A percentile compares a stretch with the other conserved stretches of the same genome.
Conservation (phyloP, 1,140 invertebrate genomes). For the Dreissena rostriformis region DNA sequence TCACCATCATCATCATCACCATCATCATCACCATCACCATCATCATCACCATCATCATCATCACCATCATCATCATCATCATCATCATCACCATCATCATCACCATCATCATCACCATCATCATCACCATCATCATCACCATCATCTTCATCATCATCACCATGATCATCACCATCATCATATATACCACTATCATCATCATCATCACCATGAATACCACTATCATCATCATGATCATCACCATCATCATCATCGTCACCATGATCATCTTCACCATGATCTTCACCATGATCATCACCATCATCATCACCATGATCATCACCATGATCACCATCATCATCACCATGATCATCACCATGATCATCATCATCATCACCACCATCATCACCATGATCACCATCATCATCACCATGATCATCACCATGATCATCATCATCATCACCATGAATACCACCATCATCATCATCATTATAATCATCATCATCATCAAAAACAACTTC, state of each 20-base stretch:
- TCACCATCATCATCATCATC: constrained; percentile 12
- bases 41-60: constrained; percentile 18
- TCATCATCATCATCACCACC: neutral
- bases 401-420: constrained; percentile 5
- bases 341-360: constrained; percentile 13
- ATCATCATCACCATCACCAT: constrained; percentile 1
- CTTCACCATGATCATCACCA: constrained; percentile 8
- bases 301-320: constrained; percentile 15
- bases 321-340: constrained; percentile 27
- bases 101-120: neutral
- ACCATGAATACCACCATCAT: constrained; percentile 1
- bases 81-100: constrained; percentile 2
- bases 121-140: neutral
- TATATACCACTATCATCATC: constrained; percentile 16
- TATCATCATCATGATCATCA: constrained; percentile 5
- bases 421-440: constrained; percentile 20
- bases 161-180: constrained; percentile 15
- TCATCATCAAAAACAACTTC: neutral
- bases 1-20: constrained; percentile 6
- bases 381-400: constrained; percentile 29
- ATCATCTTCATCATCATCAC: constrained; percentile 19
- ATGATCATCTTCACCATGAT: constrained; percentile 15
- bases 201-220: constrained; percentile 13
- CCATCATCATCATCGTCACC: neutral
- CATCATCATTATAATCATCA: constrained; percentile 6